Evolutionary conservation across 2,797 vertebrate species (phyloP).

Genomic region (Sebastes hubbsi): DNA sequence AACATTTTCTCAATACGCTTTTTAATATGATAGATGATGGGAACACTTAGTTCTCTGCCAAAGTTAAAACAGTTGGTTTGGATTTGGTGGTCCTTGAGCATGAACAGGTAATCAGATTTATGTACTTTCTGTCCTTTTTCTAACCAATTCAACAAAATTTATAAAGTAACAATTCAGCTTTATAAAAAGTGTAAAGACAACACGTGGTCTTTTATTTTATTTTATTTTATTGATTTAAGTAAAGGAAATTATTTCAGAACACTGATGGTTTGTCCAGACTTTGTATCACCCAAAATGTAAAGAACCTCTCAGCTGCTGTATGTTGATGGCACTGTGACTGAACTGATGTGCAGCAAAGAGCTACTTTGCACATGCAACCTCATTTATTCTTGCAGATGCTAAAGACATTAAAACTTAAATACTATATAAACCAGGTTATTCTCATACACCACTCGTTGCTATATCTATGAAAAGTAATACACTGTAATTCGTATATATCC

Average conservation of each 20-base stretch:
- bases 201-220: background rate
- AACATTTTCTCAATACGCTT: background rate
- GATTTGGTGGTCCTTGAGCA: too few species aligned
- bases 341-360: background rate
- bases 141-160: background rate
- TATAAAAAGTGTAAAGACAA: background rate
- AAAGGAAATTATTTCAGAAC: background rate
- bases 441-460: too few species aligned
- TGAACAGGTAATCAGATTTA: too few species aligned
- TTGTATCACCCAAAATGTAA: background rate
- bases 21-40: background rate
- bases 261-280: background rate
- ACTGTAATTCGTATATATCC: too few species aligned
- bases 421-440: background rate
- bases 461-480: too few species aligned
- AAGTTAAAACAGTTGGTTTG: background rate
- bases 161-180: background rate
- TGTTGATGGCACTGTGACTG: background rate
- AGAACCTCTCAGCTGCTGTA: background rate
- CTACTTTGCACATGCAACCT: background rate
- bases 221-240: background rate
- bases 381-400: slow-evolving; percentile 7
- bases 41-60: background rate
- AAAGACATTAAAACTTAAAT: background rate
- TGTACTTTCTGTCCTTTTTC: background rate